These are phyloP conservation scores for Tretioscincus oriximinensis DNA, from an alignment of 2,113 vertebrate species.

Conservation along the genomic window DNA sequence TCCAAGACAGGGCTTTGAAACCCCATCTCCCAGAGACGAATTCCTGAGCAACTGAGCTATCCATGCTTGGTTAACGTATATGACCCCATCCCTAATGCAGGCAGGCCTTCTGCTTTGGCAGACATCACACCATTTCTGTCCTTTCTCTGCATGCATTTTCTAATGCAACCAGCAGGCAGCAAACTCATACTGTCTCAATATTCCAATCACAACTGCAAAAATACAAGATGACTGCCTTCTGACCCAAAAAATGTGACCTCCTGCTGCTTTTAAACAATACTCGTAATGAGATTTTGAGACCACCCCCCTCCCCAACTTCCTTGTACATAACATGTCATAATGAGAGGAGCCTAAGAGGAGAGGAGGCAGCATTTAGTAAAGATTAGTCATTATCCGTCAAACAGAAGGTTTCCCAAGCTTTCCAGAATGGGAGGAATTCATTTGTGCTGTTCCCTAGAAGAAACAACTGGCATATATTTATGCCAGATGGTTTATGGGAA, in stretches of 20 bases:
- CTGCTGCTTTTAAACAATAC: conserved; percentile 64
- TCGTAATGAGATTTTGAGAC: conserved; percentile 70
- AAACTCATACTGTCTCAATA: conserved; percentile 63
- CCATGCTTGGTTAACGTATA: too few species aligned
- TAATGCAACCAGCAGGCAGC: conserved; percentile 40
- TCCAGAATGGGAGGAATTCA: too few species aligned
- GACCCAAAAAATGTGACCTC: conserved; percentile 51
- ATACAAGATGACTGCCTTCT: conserved; percentile 62
- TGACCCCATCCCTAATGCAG: too few species aligned
- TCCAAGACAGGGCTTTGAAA: too few species aligned
- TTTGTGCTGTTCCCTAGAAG: background rate
- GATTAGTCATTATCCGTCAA: background rate
- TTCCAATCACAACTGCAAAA: conserved; percentile 56
- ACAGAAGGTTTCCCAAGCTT: background rate
- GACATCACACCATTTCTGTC: too few species aligned
- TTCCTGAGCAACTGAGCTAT: too few species aligned
- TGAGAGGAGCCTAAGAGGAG: conserved; percentile 59
- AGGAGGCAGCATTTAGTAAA: conserved; percentile 61
- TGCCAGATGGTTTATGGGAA: too few species aligned
- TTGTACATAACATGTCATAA: conserved; percentile 43
- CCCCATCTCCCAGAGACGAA: too few species aligned
- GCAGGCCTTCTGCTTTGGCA: background rate
- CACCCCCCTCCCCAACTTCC: conserved; percentile 37
- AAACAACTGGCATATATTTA: background rate
- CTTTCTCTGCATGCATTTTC: too few species aligned